phyloP scores from a whole-genome alignment of 2,888 invertebrate species.

The Parnassius glacialis region DNA sequence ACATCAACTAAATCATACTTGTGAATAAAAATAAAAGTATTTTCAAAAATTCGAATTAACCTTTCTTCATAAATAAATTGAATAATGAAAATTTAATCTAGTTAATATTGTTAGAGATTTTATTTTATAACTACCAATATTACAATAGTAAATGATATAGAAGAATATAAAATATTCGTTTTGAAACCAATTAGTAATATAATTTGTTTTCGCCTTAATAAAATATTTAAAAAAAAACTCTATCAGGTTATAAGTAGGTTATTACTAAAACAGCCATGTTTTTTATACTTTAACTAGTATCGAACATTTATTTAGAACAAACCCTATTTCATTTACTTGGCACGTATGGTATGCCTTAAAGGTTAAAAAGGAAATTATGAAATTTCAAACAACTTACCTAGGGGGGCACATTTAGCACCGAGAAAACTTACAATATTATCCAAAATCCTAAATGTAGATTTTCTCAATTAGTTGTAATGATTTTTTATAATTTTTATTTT shows the following conservation, averaged over 20 bases:
- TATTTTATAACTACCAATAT: not conserved
- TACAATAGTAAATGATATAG: not conserved
- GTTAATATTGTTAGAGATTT: not conserved
- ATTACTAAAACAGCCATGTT: slow-evolving; percentile 23
- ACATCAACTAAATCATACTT: too few species aligned
- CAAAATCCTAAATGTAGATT: not conserved
- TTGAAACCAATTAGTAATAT: slow-evolving; percentile 9
- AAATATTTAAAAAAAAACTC: slow-evolving; percentile 15
- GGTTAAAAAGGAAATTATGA: not conserved
- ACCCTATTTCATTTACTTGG: slow-evolving; percentile 10
- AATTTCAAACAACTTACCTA: not conserved
- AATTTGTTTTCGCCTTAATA: slow-evolving; percentile 11
- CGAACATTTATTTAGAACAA: slow-evolving; percentile 3
- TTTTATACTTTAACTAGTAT: slow-evolving; percentile 17
- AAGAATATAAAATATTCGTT: slow-evolving; percentile 4
- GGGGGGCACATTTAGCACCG: slow-evolving; percentile 12
- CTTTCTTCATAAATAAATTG: not conserved
- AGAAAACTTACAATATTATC: slow-evolving; percentile 8
- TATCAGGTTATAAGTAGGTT: slow-evolving; percentile 6
- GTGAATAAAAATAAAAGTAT: too few species aligned
- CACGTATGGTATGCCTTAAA: slow-evolving; percentile 2
- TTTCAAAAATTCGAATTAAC: slow-evolving; percentile 3
- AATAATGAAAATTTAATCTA: slow-evolving; percentile 4
- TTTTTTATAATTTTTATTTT: not conserved
- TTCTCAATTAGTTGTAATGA: not conserved